Evolutionary conservation across 2,797 vertebrate genomes (phyloP).

Genomic region (Artibeus jamaicensis): DNA sequence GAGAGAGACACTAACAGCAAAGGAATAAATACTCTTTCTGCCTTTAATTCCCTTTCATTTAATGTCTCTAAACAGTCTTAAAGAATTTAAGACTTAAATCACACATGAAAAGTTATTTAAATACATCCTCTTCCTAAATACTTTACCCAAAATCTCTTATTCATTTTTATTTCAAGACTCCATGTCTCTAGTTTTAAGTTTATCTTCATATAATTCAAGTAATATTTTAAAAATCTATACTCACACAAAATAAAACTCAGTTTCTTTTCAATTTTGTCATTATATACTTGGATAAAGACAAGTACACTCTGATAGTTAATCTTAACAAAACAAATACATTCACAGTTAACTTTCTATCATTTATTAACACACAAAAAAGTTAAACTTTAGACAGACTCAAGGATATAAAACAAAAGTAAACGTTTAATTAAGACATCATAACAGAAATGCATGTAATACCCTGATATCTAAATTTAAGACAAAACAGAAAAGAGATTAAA

Average conservation of each 20-base stretch:
- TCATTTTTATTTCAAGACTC: not conserved
- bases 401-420: not conserved
- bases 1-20: not conserved
- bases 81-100: not conserved
- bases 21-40: not conserved
- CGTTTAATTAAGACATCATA: not conserved
- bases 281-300: not conserved
- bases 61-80: not conserved
- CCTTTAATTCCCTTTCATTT: not conserved
- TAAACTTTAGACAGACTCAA: not conserved
- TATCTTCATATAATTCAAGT: not conserved
- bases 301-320: not conserved
- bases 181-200: not conserved
- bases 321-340: not conserved
- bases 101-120: slow-evolving; percentile 5
- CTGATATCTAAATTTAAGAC: not conserved
- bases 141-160: not conserved
- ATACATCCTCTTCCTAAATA: not conserved
- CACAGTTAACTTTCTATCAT: not conserved
- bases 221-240: not conserved
- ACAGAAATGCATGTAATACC: not conserved
- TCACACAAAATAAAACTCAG: not conserved
- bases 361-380: not conserved
- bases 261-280: not conserved
- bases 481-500: not conserved